Evolutionary conservation across 2,113 vertebrate genomes (phyloP).

Genomic region (Suricata suricatta): DNA sequence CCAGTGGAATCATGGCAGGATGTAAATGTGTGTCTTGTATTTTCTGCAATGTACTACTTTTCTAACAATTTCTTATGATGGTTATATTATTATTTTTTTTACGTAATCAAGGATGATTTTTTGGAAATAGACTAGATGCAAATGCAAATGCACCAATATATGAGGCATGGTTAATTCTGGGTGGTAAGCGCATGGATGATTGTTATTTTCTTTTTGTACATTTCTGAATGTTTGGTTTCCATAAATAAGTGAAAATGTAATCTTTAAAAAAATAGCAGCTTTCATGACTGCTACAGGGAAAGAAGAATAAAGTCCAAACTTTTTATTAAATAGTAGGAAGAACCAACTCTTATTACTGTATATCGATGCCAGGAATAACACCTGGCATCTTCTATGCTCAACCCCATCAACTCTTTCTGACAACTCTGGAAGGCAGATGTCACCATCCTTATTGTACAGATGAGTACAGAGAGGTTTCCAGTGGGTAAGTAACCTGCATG

Average conservation of each 20-base stretch:
- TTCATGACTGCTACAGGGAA: not conserved
- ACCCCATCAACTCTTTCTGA: not conserved
- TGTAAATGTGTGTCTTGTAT: not conserved
- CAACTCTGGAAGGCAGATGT: not conserved
- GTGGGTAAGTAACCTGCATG: fast-evolving
- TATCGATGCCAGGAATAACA: not conserved
- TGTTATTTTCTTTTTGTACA: slow-evolving; percentile 24
- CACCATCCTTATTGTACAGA: not conserved
- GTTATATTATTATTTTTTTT: not conserved
- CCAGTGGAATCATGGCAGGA: not conserved
- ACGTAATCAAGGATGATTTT: not conserved
- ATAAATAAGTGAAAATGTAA: not conserved
- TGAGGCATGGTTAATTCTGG: not conserved
- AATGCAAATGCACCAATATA: not conserved
- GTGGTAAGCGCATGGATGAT: not conserved
- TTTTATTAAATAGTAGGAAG: not conserved
- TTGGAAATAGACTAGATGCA: not conserved
- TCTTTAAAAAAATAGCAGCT: not conserved
- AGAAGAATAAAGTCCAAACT: not conserved
- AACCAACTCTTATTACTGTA: not conserved
- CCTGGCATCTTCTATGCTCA: not conserved
- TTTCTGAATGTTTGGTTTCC: slow-evolving; percentile 31
- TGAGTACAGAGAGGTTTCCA: not conserved
- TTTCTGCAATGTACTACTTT: not conserved
- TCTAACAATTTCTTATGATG: not conserved